Percentiles rank a stretch among this genome's conserved stretches.
Conservation (phyloP, 2,888 invertebrate genomes). For the Synergus gifuensis region DNA sequence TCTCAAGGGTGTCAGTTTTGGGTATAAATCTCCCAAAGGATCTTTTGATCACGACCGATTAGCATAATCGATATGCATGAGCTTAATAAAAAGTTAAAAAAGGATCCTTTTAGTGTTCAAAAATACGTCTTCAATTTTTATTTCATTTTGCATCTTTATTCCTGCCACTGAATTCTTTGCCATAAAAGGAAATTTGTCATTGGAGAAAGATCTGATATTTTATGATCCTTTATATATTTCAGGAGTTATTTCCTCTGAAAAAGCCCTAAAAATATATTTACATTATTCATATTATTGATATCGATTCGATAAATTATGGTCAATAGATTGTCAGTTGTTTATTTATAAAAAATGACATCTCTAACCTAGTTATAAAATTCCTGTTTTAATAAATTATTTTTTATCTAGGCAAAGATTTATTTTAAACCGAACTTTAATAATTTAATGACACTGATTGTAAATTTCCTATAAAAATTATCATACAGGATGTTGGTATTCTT, state of each 20-base stretch:
- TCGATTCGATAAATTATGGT: not conserved
- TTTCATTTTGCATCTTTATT: not conserved
- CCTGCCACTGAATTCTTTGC: not conserved
- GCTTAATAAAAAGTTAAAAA: slow-evolving; percentile 8
- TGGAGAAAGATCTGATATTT: not conserved
- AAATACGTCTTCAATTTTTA: not conserved
- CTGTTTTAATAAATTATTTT: not conserved
- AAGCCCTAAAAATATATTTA: not conserved
- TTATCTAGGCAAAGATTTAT: too few relatives aligned
- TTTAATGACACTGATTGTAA: not conserved
- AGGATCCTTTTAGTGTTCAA: not conserved
- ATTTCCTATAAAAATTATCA: not conserved
- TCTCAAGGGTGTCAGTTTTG: slow-evolving; percentile 22
- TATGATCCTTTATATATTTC: not conserved
- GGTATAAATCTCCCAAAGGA: not conserved
- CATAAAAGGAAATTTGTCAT: slow-evolving; percentile 9
- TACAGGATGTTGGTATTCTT: not conserved
- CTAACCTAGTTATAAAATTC: not conserved
- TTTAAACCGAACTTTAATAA: not conserved
- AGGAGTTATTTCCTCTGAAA: not conserved
- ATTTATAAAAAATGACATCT: not conserved
- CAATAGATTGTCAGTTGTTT: not conserved
- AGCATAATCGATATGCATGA: slow-evolving; percentile 17
- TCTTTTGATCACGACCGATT: slow-evolving; percentile 14
- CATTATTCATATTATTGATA: not conserved